Base-by-base conservation (phyloP, 2,888 invertebrate species). In the Apeira syringaria region DNA sequence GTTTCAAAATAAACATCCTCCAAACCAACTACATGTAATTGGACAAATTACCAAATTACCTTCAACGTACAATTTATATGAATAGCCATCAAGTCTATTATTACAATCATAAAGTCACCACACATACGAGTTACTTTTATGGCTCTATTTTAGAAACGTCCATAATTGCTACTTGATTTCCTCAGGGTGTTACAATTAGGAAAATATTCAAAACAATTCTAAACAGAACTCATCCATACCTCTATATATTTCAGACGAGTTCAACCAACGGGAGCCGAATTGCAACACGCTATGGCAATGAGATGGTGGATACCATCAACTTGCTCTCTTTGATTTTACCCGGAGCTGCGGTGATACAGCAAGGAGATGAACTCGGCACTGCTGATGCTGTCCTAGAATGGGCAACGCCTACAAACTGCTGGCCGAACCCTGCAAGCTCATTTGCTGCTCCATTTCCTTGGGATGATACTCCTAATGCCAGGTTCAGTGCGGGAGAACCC, bases 321-420 rank as follows among this genome's bases (percentile, higher is more conserved):
- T 92, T 95, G 56, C 76, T 97, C 31, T 85, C 92, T 2, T 80
- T 95, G 24, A 81, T 93, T 0, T 78, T 97, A 12, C 96, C 96
- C 0, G 97, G 97, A 11, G 92, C 94, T 0, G 90, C 93, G 0
- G 87, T 96, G 13, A 93, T 94, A 11, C 96, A 96, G 68, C 95
- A 97, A 72, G 96, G 96, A 6, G 95, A 96, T 56, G 95, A 96
- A 62, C 90, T 96, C 1, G 95, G 94, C 1, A 68, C 73, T 0
- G 79, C 80, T 0, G 88, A 88, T 41, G 71, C 94, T 84, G 92
- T 92, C 88, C 66, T 91, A 57, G 65, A 77, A 61, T 72, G 87
- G 93, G 61, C 75, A 49, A 45, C 77, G 53, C 78, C 29, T 53
- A 88, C 45, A 74, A 90, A 61, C 73, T 91, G 74, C 76, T 94